Percentiles rank a stretch among this genome's conserved stretches.
These are phyloP conservation scores for Dicycla oo DNA, from an alignment of 2,888 invertebrate genomes.

Conservation along the genomic window DNA sequence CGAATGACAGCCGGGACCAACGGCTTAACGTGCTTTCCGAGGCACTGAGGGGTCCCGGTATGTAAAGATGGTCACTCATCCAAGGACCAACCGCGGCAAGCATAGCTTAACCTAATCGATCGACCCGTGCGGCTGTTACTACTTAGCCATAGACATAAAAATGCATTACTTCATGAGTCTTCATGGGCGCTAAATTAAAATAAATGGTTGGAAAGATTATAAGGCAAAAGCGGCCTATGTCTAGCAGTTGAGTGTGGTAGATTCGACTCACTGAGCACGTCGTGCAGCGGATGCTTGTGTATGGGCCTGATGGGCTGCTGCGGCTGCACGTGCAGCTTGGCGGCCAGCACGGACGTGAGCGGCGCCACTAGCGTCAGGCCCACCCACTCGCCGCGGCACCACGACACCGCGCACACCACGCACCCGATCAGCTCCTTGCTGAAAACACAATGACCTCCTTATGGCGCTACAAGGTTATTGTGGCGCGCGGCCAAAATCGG, in stretches of 20 bases:
- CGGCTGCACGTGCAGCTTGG: constrained; percentile 83
- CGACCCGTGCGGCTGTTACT: too few species aligned
- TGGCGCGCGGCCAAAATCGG: too few species aligned
- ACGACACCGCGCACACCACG: constrained; percentile 90
- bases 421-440: constrained; percentile 86
- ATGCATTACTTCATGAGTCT: too few species aligned
- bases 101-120: too few species aligned
- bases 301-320: constrained; percentile 47
- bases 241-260: background rate
- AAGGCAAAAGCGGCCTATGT: background rate
- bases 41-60: too few species aligned
- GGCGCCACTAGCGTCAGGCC: constrained; percentile 91
- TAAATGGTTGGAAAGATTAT: too few species aligned
- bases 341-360: constrained; percentile 84
- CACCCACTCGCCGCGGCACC: constrained; percentile 92
- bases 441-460: constrained; percentile 20
- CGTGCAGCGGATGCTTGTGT: constrained; percentile 63
- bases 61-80: too few species aligned
- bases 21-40: too few species aligned
- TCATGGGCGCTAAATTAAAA: too few species aligned
- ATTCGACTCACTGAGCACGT: constrained; percentile 73
- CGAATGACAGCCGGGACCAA: too few species aligned
- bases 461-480: background rate
- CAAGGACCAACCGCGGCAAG: too few species aligned
- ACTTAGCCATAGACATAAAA: too few species aligned